Evolutionary conservation across 92 coral and sea anemone species (phyloP).

Genomic region (Porites evermanni): DNA sequence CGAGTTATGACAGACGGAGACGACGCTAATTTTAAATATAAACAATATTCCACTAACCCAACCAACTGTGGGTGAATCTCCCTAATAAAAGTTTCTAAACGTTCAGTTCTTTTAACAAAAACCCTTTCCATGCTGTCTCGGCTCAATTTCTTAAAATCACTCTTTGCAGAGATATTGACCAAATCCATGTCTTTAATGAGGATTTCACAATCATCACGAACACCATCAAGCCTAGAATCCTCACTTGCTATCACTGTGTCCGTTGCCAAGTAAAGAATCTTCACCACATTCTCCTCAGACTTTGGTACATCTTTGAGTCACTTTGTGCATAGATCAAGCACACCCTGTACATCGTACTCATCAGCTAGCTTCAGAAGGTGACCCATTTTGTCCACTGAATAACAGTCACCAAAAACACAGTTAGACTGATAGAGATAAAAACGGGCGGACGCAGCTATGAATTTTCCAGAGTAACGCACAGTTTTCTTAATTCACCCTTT

Average conservation of each 20-base stretch:
- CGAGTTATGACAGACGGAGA: neutral
- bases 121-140: slow-evolving; percentile 14
- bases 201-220: slow-evolving; percentile 7
- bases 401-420: too few relatives aligned
- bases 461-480: too few relatives aligned
- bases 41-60: slow-evolving; percentile 30
- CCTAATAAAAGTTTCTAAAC: slow-evolving; percentile 1
- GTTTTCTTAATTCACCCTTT: too few relatives aligned
- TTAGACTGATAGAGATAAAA: too few relatives aligned
- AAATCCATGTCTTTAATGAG: slow-evolving; percentile 17
- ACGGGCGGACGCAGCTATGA: too few relatives aligned
- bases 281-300: slow-evolving; percentile 2
- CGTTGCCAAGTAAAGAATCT: slow-evolving; percentile 33
- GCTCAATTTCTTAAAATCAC: slow-evolving; percentile 20
- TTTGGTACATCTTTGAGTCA: slow-evolving; percentile 19
- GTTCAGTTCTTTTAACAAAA: slow-evolving; percentile 5
- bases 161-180: neutral
- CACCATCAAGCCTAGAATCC: slow-evolving; percentile 12
- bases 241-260: slow-evolving; percentile 6
- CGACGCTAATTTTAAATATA: neutral
- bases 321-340: slow-evolving; percentile 38
- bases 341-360: slow-evolving; percentile 46
- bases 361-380: slow-evolving; percentile 57
- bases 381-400: slow-evolving; percentile 38
- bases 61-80: slow-evolving; percentile 14